Evolutionary conservation across 2,113 vertebrate genomes (phyloP).

Genomic region (Rana temporaria): DNA sequence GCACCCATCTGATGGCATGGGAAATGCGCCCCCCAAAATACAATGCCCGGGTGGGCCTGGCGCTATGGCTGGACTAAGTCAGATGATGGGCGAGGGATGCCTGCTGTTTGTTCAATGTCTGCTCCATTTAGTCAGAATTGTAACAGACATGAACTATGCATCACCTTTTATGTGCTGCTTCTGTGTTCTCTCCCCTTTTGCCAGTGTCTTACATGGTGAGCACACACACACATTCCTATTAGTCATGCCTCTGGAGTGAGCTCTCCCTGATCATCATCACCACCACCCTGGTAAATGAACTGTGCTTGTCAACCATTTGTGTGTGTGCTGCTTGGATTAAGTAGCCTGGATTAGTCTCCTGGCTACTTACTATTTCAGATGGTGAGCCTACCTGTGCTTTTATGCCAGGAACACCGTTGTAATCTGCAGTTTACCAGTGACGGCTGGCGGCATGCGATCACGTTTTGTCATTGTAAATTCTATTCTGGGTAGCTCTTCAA

Average conservation of each 20-base stretch:
- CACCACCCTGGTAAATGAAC: slow-evolving; percentile 42
- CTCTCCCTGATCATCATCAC: not conserved
- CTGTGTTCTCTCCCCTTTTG: too few species aligned
- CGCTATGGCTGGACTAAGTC: not conserved
- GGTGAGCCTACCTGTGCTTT: slow-evolving; percentile 11
- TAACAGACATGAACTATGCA: too few species aligned
- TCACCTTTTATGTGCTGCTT: too few species aligned
- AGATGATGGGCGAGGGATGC: not conserved
- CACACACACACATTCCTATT: too few species aligned
- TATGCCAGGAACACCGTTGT: slow-evolving; percentile 25
- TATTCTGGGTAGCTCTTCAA: too few species aligned
- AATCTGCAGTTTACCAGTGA: slow-evolving; percentile 13
- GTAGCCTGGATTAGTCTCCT: slow-evolving; percentile 58
- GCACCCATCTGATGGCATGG: not conserved
- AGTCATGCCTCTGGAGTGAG: not conserved
- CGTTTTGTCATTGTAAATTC: too few species aligned
- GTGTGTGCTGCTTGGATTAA: slow-evolving; percentile 60
- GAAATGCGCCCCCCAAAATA: too few species aligned
- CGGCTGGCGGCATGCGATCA: not conserved
- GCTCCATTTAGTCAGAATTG: too few species aligned
- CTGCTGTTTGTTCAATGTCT: too few species aligned
- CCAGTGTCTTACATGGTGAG: too few species aligned
- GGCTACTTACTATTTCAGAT: slow-evolving; percentile 42
- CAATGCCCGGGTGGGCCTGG: too few species aligned
- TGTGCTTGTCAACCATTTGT: slow-evolving; percentile 52